phyloP scores from a whole-genome alignment of 2,888 invertebrate species.

The Nymphalis urticae region DNA sequence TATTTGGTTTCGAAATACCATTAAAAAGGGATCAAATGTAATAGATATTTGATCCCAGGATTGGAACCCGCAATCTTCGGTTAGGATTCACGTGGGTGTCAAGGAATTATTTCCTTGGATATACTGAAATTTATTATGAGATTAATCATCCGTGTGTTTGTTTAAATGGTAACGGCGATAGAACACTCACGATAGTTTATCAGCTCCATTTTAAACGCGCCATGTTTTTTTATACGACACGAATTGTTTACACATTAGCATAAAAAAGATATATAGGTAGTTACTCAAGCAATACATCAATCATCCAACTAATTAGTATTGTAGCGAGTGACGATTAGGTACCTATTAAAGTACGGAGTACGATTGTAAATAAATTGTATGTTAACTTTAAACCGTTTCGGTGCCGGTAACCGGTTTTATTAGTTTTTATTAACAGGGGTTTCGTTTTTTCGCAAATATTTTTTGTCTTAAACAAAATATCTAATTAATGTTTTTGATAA shows the following conservation, averaged over 20 bases:
- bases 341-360: constrained; percentile 40
- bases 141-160: background rate
- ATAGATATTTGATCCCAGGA: too few species aligned
- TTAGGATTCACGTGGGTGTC: too few species aligned
- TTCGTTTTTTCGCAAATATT: too few species aligned
- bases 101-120: too few species aligned
- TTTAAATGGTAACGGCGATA: constrained; percentile 11
- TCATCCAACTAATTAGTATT: constrained; percentile 45
- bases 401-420: constrained; percentile 3
- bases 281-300: constrained; percentile 39
- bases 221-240: constrained; percentile 37
- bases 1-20: constrained; percentile 27
- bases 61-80: too few species aligned
- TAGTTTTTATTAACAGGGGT: background rate
- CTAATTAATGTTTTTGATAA: too few species aligned
- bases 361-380: constrained; percentile 38
- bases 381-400: constrained; percentile 14
- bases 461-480: too few species aligned
- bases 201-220: constrained; percentile 21
- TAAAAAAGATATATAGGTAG: constrained; percentile 31
- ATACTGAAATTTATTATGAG: too few species aligned
- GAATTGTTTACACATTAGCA: constrained; percentile 37
- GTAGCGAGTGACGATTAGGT: constrained; percentile 40
- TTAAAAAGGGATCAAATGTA: constrained; percentile 8
- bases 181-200: constrained; percentile 20